A percentile compares a stretch with the other conserved stretches of the same genome.
phyloP scores from a whole-genome alignment of 2,113 vertebrate species.

The Smithornis capensis region DNA sequence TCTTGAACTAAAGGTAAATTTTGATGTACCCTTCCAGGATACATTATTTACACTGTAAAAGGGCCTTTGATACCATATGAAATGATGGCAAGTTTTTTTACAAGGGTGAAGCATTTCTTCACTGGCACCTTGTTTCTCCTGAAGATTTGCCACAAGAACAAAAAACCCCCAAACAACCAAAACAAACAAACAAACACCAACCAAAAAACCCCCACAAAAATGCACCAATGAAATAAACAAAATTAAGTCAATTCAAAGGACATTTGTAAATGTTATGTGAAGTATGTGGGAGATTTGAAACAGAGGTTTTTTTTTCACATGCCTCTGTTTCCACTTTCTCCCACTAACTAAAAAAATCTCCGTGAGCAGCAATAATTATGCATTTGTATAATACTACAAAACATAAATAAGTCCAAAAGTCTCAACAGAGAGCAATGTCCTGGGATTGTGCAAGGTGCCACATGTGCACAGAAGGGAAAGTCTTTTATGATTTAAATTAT shows the following conservation, averaged over 20 bases:
- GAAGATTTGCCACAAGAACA: neutral
- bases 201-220: neutral
- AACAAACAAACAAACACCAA: neutral
- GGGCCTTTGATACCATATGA: neutral
- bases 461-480: neutral
- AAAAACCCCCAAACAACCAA: too few species aligned
- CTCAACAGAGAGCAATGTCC: neutral
- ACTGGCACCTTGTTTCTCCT: neutral
- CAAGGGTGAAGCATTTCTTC: neutral
- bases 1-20: neutral
- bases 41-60: neutral
- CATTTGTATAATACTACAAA: neutral
- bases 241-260: neutral
- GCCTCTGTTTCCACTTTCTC: neutral
- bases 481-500: too few species aligned
- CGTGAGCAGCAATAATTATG: neutral
- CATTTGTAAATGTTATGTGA: neutral
- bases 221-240: neutral
- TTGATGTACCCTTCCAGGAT: neutral
- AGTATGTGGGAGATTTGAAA: neutral
- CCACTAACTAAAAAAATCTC: neutral
- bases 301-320: neutral
- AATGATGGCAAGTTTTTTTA: neutral
- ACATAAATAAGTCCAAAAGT: neutral
- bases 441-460: neutral